phyloP scores from a whole-genome alignment of 2,113 vertebrate species.

The Ophthalmolycus amberensis region DNA sequence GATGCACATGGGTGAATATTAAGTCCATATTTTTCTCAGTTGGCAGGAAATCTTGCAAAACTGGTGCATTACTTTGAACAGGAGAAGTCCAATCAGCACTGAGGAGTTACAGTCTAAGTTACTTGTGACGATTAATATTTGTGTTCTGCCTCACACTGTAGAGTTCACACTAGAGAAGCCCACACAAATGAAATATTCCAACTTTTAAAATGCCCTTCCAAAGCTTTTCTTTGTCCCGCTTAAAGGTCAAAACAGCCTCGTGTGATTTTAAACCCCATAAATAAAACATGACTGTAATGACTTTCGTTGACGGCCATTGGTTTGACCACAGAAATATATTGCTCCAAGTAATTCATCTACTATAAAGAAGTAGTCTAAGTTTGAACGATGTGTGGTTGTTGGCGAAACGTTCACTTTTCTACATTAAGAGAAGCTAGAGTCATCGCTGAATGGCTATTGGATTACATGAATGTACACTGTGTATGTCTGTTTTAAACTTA shows the following conservation, averaged over 20 bases:
- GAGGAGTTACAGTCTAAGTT: conserved; percentile 22
- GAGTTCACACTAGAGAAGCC: neutral
- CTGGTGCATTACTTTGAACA: neutral
- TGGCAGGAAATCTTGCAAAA: neutral
- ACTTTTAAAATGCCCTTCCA: neutral
- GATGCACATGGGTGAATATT: neutral
- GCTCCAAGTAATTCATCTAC: neutral
- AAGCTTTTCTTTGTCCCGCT: neutral
- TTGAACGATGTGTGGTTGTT: conserved; percentile 41
- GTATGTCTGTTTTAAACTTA: conserved; percentile 37
- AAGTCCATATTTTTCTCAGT: neutral
- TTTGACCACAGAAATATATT: neutral
- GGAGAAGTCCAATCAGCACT: conserved; percentile 10
- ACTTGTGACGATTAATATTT: conserved; percentile 29
- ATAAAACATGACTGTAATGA: conserved; percentile 6
- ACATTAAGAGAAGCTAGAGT: conserved; percentile 13
- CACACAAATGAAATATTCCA: conserved; percentile 11
- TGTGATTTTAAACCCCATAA: conserved; percentile 4
- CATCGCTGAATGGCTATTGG: conserved; percentile 23
- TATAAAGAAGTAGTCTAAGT: neutral
- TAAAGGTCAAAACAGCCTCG: neutral
- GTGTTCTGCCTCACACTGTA: conserved; percentile 10
- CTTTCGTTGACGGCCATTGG: neutral
- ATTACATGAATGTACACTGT: conserved; percentile 47
- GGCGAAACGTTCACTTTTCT: conserved; percentile 20